Base-by-base conservation (phyloP, 2,797 vertebrate species). In the Urophycis tenuis region DNA sequence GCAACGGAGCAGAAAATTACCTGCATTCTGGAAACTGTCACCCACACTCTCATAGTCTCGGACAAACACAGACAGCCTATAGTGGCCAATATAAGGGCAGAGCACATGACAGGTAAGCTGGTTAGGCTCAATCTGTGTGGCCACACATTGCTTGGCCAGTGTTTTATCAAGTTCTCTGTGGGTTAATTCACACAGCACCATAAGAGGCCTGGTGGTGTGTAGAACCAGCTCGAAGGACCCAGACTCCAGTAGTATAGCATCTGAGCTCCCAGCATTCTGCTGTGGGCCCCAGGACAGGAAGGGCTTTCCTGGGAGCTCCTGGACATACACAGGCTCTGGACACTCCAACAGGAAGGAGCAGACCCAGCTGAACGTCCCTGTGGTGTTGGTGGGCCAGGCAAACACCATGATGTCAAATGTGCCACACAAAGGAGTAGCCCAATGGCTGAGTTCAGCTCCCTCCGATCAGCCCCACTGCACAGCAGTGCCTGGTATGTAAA, bases 311-410 rank as follows among this genome's bases (percentile, higher is more conserved):
- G 94, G 93, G 4, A 94, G 82, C 70, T 90, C 88, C 81, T 94
- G 92, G 64, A 78, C 88, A 1, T 81, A 81, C 0, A 78, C 81
- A 12, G 93, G 84, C 1, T 77, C 77, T 0, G 81, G 85, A 77
- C 92, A 94, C 2, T 93, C 92, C 0, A 96, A 85, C 1, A 90
- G 92, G 78, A 94, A 93, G 85, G 95, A 93, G 81, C 94, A 96
- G 45, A 95, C 90, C 94, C 94, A 95, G 19, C 74, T 79, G 75
- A 91, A 91, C 1, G 87, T 77, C 0, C 88, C 81, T 60, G 78
- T 77, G 31, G 91, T 81, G 0, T 80, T 64, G 0, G 91, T 86
- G 0, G 86, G 87, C 7, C 92, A 87, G 0, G 94, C 93, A 0
- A 95, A 96, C 79, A 95, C 85, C 87, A 93, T 94, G 34, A 95